Percentiles rank a stretch among this genome's conserved stretches.
Evolutionary conservation across 2,113 vertebrate species (phyloP).

Genomic region (Bostrychus sinensis): DNA sequence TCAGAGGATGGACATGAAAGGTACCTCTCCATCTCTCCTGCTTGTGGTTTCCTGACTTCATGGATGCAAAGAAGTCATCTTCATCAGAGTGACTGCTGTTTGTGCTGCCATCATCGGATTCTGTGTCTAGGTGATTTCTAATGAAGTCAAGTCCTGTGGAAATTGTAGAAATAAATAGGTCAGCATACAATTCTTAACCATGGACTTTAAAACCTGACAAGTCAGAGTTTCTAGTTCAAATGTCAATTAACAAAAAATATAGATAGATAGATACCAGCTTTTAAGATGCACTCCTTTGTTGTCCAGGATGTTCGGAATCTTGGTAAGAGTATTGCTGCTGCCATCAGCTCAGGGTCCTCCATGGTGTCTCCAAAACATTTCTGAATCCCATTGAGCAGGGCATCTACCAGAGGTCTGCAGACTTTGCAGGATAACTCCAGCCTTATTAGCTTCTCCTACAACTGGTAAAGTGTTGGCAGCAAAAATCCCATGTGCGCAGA

Average conservation of each 20-base stretch:
- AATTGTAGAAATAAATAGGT: not conserved
- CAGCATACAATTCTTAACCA: not conserved
- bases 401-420: not conserved
- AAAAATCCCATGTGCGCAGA: not conserved
- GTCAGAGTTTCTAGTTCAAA: no score
- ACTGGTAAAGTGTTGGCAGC: not conserved
- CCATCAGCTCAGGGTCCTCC: conserved; percentile 4
- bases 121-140: no score
- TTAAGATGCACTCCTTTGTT: not conserved
- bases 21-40: conserved; percentile 13
- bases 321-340: not conserved
- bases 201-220: no score
- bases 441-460: not conserved
- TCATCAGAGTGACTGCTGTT: not conserved
- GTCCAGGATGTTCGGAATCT: conserved; percentile 6
- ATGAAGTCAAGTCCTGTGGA: no score
- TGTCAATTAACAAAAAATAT: no score
- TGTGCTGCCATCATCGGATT: no score
- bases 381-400: not conserved
- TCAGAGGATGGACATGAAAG: conserved; percentile 1
- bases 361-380: not conserved
- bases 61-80: not conserved
- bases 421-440: not conserved
- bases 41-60: not conserved
- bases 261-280: no score